Evolutionary conservation across 2,113 vertebrate genomes (phyloP).

Genomic region (Anoura caudifer): DNA sequence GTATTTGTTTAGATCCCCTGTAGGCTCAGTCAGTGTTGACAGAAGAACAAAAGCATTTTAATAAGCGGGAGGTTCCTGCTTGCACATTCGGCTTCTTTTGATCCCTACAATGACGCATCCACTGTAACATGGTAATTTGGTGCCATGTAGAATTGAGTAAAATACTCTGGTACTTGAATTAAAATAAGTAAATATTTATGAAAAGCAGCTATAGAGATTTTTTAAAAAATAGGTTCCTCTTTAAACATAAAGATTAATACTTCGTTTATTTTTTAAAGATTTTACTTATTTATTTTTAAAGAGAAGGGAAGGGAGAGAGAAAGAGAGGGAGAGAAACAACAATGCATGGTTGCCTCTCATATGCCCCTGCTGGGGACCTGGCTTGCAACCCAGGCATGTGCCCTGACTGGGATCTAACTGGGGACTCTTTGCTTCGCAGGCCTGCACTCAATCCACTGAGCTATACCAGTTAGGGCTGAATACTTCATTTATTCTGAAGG

Average conservation of each 20-base stretch:
- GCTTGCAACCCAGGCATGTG: too few species aligned
- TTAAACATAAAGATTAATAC: background rate
- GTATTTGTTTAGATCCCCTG: background rate
- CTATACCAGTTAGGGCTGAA: background rate
- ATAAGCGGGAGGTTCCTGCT: background rate
- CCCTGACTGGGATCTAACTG: too few species aligned
- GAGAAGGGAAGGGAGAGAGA: too few species aligned
- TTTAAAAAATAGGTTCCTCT: background rate
- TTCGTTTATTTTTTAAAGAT: background rate
- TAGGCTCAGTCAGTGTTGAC: background rate
- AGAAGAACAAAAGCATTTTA: background rate
- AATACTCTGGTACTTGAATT: background rate
- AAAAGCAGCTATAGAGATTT: background rate
- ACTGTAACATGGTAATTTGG: background rate
- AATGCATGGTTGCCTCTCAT: too few species aligned
- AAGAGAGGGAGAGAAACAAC: too few species aligned
- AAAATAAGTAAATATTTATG: background rate
- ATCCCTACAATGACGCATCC: background rate
- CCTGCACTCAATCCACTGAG: too few species aligned
- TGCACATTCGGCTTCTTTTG: background rate
- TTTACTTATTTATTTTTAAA: too few species aligned
- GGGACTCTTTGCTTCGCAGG: too few species aligned
- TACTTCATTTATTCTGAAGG: background rate
- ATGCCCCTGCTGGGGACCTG: too few species aligned
- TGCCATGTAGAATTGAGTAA: background rate